Percentiles rank a stretch among this genome's conserved stretches.
Conservation (phyloP, 2,797 vertebrate genomes). For the Ibycter americanus region DNA sequence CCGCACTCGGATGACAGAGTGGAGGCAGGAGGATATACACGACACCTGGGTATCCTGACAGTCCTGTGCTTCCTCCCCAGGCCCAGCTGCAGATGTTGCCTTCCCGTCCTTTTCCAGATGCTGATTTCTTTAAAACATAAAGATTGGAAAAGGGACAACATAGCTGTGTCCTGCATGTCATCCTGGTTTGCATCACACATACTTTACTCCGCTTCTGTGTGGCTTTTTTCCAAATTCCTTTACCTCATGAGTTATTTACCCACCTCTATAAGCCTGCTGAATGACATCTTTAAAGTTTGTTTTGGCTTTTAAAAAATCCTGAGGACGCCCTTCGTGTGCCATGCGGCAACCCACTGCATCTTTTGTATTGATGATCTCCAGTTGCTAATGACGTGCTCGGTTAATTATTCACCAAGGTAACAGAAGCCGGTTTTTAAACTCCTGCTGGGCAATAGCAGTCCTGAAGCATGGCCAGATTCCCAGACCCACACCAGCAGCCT, state of each 20-base stretch:
- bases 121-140: background rate
- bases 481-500: background rate
- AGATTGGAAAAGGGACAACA: accelerated
- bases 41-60: accelerated
- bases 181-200: accelerated
- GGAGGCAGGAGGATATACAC: background rate
- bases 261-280: background rate
- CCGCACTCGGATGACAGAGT: accelerated
- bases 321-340: background rate
- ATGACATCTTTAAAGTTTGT: background rate
- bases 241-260: background rate
- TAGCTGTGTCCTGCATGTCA: background rate
- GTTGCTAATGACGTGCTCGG: background rate
- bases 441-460: background rate
- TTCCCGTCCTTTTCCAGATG: accelerated
- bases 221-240: background rate
- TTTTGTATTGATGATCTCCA: background rate
- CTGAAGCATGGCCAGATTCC: background rate
- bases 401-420: background rate
- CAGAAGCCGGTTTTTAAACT: background rate
- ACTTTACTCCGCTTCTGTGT: accelerated
- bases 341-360: background rate
- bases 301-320: background rate
- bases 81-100: accelerated
- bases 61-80: background rate